Conservation (phyloP, 2,113 vertebrate genomes). For the Otis tarda region DNA sequence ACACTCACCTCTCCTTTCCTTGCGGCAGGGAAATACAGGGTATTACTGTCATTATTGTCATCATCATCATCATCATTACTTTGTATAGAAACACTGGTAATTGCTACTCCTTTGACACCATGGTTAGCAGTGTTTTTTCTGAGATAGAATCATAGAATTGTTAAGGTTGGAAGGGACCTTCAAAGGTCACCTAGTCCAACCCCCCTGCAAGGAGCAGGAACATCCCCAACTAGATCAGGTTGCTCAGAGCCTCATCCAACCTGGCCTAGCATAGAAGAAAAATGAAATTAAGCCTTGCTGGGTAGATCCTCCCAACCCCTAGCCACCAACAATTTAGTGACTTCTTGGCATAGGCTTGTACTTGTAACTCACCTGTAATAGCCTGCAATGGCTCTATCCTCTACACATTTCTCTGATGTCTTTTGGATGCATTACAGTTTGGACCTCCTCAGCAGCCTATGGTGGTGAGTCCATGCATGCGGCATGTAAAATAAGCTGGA, state of each 20-base stretch:
- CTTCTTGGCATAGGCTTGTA: not conserved
- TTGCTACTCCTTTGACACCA: not conserved
- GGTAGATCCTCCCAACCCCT: not conserved
- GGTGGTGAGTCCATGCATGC: fast-evolving
- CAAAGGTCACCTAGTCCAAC: no score
- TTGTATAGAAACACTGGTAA: not conserved
- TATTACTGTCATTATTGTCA: fast-evolving
- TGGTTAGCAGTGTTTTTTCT: not conserved
- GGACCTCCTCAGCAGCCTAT: not conserved
- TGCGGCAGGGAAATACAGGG: not conserved
- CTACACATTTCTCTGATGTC: not conserved
- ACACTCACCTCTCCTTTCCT: not conserved
- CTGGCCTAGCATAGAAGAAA: not conserved
- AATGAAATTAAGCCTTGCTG: not conserved
- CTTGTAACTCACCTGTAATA: not conserved
- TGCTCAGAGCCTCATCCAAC: no score
- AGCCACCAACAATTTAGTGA: not conserved
- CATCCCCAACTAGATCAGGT: no score
- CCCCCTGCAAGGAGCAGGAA: no score
- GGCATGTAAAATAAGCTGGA: not conserved
- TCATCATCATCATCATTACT: not conserved
- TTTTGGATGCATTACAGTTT: not conserved
- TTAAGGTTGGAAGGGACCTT: no score
- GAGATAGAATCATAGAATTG: not conserved
- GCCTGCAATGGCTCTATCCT: not conserved